Conservation (phyloP, 2,113 vertebrate species). For the Cebus imitator region DNA sequence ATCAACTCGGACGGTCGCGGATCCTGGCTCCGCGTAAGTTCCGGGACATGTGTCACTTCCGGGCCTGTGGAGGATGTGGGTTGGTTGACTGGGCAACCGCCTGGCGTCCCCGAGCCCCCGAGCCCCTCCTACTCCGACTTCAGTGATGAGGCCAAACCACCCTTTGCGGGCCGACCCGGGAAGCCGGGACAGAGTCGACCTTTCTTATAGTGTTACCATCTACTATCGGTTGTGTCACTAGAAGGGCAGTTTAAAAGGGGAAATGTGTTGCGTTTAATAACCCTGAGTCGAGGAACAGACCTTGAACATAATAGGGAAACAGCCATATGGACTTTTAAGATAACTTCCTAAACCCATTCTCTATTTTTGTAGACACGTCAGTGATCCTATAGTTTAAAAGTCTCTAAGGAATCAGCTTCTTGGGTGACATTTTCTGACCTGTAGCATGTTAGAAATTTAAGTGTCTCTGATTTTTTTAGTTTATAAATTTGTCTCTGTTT, state of each 20-base stretch:
- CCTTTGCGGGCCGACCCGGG: background rate
- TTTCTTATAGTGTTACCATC: background rate
- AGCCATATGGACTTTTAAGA: background rate
- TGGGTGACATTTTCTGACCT: background rate
- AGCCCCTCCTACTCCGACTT: background rate
- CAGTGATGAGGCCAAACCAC: background rate
- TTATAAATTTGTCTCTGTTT: background rate
- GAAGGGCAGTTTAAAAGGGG: background rate
- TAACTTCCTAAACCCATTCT: background rate
- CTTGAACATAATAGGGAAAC: background rate
- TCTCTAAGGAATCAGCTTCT: background rate
- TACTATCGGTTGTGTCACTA: background rate
- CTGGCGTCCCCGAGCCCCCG: conserved; percentile 57
- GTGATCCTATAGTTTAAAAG: background rate
- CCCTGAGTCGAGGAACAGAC: background rate
- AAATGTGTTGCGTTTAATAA: background rate
- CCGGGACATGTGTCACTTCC: conserved; percentile 68
- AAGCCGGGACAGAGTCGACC: background rate
- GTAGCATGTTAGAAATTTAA: background rate
- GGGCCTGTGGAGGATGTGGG: conserved; percentile 46
- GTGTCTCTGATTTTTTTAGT: background rate
- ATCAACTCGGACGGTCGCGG: background rate
- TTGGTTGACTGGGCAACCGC: conserved; percentile 73
- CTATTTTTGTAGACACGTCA: background rate
- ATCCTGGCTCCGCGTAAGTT: background rate